Percentiles rank a stretch among this genome's conserved stretches.
Conservation (phyloP, 2,113 vertebrate species). For the Puffinus mauretanicus region DNA sequence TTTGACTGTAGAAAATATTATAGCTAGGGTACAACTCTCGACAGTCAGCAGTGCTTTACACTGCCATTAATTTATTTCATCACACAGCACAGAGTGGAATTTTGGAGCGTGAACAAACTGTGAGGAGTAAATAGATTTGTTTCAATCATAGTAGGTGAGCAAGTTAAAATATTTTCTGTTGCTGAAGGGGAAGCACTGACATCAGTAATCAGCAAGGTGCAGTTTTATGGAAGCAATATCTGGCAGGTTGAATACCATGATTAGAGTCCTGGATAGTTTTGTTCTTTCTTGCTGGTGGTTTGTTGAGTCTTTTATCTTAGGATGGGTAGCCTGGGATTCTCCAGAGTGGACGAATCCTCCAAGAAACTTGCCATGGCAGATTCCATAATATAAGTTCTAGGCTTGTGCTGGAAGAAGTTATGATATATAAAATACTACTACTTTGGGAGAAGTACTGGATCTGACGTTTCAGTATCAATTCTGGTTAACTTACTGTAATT, state of each 20-base stretch:
- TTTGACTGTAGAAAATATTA: neutral
- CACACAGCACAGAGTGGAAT: neutral
- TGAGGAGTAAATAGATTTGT: neutral
- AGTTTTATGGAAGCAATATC: neutral
- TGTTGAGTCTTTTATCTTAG: neutral
- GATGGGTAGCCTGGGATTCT: neutral
- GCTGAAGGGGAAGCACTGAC: neutral
- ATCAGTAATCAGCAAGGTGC: neutral
- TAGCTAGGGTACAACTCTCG: neutral
- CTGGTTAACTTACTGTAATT: neutral
- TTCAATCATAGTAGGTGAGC: neutral
- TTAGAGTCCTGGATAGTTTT: neutral
- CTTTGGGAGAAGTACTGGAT: neutral
- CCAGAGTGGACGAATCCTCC: rapidly evolving
- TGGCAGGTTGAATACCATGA: neutral
- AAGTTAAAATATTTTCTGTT: neutral
- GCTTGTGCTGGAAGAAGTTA: neutral
- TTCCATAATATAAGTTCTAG: neutral
- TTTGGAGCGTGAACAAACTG: neutral
- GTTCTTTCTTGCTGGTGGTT: neutral
- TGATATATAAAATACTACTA: neutral
- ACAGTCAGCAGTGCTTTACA: neutral
- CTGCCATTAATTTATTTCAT: neutral
- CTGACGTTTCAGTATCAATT: neutral
- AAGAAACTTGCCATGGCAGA: neutral